These are phyloP conservation scores for Basileuterus tristriatus DNA, from an alignment of 2,797 vertebrate genomes.

Conservation along the genomic window DNA sequence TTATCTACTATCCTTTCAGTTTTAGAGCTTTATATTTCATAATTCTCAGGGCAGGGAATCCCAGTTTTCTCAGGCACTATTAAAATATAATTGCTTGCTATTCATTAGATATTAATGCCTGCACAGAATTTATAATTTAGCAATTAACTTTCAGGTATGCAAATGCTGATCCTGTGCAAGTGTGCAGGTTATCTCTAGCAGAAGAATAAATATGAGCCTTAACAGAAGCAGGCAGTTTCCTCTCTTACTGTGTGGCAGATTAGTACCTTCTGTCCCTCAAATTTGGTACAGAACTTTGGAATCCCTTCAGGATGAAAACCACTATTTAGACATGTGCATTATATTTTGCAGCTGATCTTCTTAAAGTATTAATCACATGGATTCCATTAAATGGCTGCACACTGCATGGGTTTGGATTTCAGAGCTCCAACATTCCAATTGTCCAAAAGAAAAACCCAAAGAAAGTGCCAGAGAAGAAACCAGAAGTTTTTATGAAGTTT, in stretches of 20 bases:
- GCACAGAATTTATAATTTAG: slow-evolving; percentile 34
- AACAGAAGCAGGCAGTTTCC: neutral
- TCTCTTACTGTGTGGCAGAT: neutral
- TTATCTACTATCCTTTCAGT: neutral
- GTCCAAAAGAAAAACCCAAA: neutral
- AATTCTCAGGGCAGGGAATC: neutral
- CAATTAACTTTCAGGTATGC: slow-evolving; percentile 43
- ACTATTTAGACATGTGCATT: neutral
- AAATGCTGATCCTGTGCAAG: slow-evolving; percentile 1
- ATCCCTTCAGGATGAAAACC: neutral
- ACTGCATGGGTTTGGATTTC: neutral
- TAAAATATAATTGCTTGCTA: slow-evolving; percentile 35
- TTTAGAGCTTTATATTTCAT: neutral
- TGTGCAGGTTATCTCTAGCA: neutral
- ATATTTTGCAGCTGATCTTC: neutral
- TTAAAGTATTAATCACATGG: neutral
- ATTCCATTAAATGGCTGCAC: neutral
- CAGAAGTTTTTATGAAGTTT: neutral
- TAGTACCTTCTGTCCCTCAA: neutral
- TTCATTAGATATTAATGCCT: slow-evolving; percentile 23
- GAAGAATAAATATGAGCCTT: slow-evolving; percentile 16
- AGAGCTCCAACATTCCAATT: neutral
- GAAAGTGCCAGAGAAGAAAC: neutral
- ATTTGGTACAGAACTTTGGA: neutral
- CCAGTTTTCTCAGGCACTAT: slow-evolving; percentile 26